Evolutionary conservation across 2,797 vertebrate genomes (phyloP).

Genomic region (Leptatherina wallacei): DNA sequence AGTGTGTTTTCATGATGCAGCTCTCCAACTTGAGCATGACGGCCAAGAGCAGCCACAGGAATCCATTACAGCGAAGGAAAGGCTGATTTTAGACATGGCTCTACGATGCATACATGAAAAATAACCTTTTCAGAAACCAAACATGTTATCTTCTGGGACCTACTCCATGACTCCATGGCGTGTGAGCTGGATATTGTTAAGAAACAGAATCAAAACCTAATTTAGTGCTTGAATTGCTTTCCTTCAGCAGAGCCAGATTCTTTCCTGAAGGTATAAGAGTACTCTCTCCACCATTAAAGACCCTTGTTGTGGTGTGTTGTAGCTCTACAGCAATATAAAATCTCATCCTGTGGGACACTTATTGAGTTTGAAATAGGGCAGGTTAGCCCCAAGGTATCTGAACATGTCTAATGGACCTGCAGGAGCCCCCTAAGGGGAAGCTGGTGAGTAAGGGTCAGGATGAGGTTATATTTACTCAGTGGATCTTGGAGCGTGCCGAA

Average conservation of each 20-base stretch:
- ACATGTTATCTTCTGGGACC: conserved; percentile 52
- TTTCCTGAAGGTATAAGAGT: conserved; percentile 56
- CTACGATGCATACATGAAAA: conserved; percentile 48
- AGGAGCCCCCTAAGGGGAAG: conserved; percentile 57
- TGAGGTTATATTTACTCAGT: conserved; percentile 80
- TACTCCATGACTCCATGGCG: conserved; percentile 40
- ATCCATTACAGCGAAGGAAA: conserved; percentile 59
- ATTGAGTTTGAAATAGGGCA: conserved; percentile 82
- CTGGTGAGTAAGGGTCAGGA: conserved; percentile 61
- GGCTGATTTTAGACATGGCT: conserved; percentile 61
- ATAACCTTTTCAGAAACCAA: conserved; percentile 58
- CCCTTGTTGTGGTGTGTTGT: conserved; percentile 53
- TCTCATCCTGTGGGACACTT: conserved; percentile 67
- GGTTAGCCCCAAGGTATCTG: conserved; percentile 71
- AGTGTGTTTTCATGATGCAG: conserved; percentile 60
- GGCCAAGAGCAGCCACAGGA: conserved; percentile 70
- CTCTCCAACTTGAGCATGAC: conserved; percentile 53
- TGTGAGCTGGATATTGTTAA: conserved; percentile 71
- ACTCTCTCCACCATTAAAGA: conserved; percentile 41
- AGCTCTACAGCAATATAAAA: conserved; percentile 35
- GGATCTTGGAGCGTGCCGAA: conserved; percentile 76
- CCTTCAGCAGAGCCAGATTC: conserved; percentile 50
- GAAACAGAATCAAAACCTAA: conserved; percentile 64
- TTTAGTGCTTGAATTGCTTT: conserved; percentile 75
- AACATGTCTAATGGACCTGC: conserved; percentile 76